Evolutionary conservation across 2,888 invertebrate genomes (phyloP).

Genomic region (Erebia palarica): DNA sequence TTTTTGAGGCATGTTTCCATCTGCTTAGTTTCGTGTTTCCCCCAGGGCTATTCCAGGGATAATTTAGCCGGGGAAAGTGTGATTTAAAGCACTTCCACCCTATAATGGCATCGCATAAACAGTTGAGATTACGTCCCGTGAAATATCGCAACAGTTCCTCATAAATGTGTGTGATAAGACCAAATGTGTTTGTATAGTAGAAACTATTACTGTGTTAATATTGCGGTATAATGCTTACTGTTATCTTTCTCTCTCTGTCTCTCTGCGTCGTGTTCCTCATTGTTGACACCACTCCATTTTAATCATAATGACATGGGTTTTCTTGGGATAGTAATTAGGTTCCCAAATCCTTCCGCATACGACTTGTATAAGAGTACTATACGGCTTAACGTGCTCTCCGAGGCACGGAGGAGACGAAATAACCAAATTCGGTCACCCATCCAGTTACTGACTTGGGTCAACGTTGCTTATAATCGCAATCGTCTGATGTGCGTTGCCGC

Average conservation of each 20-base stretch:
- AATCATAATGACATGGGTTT: neutral
- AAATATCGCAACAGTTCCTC: conserved; percentile 22
- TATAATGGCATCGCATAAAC: conserved; percentile 28
- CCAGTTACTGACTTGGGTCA: too few species aligned
- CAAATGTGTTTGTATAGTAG: neutral
- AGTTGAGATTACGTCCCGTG: conserved; percentile 26
- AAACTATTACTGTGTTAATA: neutral
- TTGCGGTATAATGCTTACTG: neutral
- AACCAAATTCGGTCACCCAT: too few species aligned
- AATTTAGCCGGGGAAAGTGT: neutral
- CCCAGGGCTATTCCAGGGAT: too few species aligned
- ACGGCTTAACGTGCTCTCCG: too few species aligned
- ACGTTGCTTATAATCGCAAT: too few species aligned
- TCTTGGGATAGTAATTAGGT: too few species aligned
- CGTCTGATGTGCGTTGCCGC: too few species aligned
- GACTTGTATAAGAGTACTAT: too few species aligned
- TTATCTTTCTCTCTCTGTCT: neutral
- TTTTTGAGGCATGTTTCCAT: too few species aligned
- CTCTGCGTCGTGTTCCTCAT: neutral
- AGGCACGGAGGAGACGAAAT: too few species aligned
- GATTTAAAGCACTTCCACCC: conserved; percentile 24
- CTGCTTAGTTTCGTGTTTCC: too few species aligned
- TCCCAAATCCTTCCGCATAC: too few species aligned
- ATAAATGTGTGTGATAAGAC: conserved; percentile 22
- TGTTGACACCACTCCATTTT: neutral